Base-by-base conservation (phyloP, 2,797 vertebrate species). In the Diplodus puntazzo region DNA sequence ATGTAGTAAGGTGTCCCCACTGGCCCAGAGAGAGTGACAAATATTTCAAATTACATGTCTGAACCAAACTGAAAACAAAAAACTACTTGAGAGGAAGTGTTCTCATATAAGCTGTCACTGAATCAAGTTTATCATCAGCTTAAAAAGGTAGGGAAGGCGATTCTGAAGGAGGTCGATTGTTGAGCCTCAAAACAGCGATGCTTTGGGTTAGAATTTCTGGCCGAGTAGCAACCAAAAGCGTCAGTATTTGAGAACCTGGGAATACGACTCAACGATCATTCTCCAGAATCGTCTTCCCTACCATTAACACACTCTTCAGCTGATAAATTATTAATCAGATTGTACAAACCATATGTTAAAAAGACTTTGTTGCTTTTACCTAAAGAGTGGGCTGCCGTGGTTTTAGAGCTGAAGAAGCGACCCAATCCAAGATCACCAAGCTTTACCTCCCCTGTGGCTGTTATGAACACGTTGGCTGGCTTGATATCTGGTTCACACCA, bases 401-500 rank as follows among this genome's bases (percentile, higher is more conserved):
- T 98, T 95, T 98, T 98, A 54, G 97, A 99, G 89, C 98, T 99
- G 94, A 99, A 99, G 95, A 98, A 98, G 49, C 97, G 95, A 62
- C 98, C 98, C 78, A 99, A 92, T 12, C 98, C 98, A 52, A 99
- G 96, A 78, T 98, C 98, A 65, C 98, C 98, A 77, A 99, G 95
- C 91, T 99, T 99, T 54, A 99, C 98, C 88, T 98, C 97, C 46
- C 98, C 98, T n/a, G 96, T 97, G 83, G 98, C 98, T 60, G 97
- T 99, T 89, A 99, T 99, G 95, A 99, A 99, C 84, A 99, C 98
- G 63, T 99, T 99, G 57, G 98, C 98, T 46, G 97, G 98, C 79
- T 99, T 98, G 90, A 98, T 99, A 88, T 99, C 98, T 99, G 72
- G 13, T 42, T 25, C 12, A 76, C 59, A 82, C 45, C 21, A 67